Evolutionary conservation across 2,888 invertebrate genomes (phyloP), one percentile per base, ranked within the genome.

Genomic region (Xestia ashworthii): DNA sequence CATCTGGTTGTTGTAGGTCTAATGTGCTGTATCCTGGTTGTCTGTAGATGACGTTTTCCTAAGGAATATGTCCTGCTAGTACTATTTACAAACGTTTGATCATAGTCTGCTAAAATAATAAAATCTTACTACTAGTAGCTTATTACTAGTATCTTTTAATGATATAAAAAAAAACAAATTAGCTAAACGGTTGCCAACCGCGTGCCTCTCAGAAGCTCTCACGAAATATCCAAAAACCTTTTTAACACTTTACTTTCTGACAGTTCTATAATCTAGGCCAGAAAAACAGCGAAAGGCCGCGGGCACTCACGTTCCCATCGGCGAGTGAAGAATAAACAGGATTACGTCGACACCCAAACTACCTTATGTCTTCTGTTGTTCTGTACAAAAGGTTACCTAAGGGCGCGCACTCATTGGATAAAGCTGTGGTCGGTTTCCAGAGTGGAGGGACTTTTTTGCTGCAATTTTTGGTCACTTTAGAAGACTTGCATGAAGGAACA

Each of bases 261-360:
- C 1, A 64, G 53, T 32, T 75, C 2, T 65, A 4, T 78, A 55
- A 12, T 75, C 66, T 81, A 25, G 8, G 14, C 44, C 73, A 80
- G 67, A 76, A 75, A 78, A 83, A 85, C 75, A 76, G 58, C 71
- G 79, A 86, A 90, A 78, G 86, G 91, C 92, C 91, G 76, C 82
- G 84, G 87, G 86, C 89, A 80, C 90, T 89, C 92, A 92, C 92
- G 92, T 90, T 79, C 78, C 82, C 88, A 80, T 87, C 82, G 87
- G 87, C 88, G 88, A 91, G 90, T 89, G 88, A 92, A 90, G 90
- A 89, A 91, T 89, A 92, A 92, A 92, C 92, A 90, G 90, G 89
- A 90, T 92, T 92, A 92, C 86, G 91, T 90, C 89, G 84, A 84
- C 90, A 85, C 84, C 82, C 74, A 77, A 71, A 83, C 84, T 84